Evolutionary conservation across 92 coral and sea anemone genomes (phyloP).

Genomic region (Siderastrea siderea): DNA sequence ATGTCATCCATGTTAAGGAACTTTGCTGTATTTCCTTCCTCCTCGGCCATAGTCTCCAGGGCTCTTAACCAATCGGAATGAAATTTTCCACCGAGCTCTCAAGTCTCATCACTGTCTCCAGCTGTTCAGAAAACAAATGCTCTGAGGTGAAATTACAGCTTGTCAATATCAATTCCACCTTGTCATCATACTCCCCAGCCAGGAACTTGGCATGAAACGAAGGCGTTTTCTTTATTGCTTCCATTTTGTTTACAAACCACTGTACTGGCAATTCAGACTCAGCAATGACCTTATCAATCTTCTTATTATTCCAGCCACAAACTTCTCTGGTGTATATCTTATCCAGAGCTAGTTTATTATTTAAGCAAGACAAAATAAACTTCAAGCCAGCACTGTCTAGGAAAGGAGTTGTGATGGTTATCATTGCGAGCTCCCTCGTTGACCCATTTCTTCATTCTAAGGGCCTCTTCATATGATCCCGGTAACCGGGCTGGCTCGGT

Average conservation of each 20-base stretch:
- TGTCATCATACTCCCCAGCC: slow-evolving; percentile 51
- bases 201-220: slow-evolving; percentile 51
- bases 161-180: slow-evolving; percentile 30
- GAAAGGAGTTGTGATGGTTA: slow-evolving; percentile 39
- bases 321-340: slow-evolving; percentile 20
- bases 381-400: slow-evolving; percentile 30
- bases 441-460: slow-evolving; percentile 9
- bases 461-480: too few species aligned
- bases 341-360: not conserved
- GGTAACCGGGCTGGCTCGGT: too few species aligned
- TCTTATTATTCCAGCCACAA: slow-evolving; percentile 26
- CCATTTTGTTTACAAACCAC: slow-evolving; percentile 18
- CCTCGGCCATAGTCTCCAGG: slow-evolving; percentile 5
- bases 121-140: slow-evolving; percentile 46
- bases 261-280: not conserved
- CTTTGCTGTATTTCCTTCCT: slow-evolving; percentile 5
- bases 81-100: slow-evolving; percentile 3
- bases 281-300: slow-evolving; percentile 31
- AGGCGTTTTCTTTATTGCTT: slow-evolving; percentile 13
- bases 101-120: slow-evolving; percentile 23
- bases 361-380: slow-evolving; percentile 15
- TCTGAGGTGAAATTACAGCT: slow-evolving; percentile 47
- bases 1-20: slow-evolving; percentile 32
- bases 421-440: slow-evolving; percentile 8
- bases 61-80: slow-evolving; percentile 19